These are phyloP conservation scores for Bufotes viridis DNA, from an alignment of 2,797 vertebrate genomes.

Conservation along the genomic window DNA sequence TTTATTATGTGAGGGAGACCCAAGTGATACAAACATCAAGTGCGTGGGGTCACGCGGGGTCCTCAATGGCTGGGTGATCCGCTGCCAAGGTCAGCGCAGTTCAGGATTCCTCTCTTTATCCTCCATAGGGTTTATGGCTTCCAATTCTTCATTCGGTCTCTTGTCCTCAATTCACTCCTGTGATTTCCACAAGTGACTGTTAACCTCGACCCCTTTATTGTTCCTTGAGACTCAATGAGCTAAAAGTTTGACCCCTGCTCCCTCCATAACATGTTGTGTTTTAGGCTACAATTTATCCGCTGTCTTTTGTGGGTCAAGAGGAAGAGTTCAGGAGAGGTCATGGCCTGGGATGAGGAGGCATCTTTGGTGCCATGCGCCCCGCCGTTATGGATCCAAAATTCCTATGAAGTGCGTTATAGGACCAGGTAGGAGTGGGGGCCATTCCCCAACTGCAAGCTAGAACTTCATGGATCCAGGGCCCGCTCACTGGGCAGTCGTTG, in stretches of 20 bases:
- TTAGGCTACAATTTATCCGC: slow-evolving; percentile 1
- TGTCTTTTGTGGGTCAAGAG: background rate
- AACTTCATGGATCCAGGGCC: no score
- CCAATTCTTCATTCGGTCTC: slow-evolving; percentile 24
- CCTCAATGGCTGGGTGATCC: slow-evolving; percentile 7
- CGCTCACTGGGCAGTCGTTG: no score
- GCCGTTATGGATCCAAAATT: background rate
- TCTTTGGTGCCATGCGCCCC: background rate
- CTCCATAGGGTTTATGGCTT: slow-evolving; percentile 38
- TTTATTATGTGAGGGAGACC: slow-evolving; percentile 48
- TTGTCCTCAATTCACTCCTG: slow-evolving; percentile 46
- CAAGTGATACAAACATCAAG: slow-evolving; percentile 53
- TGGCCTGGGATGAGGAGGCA: background rate
- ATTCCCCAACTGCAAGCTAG: background rate
- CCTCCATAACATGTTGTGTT: slow-evolving; percentile 34
- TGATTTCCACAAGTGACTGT: slow-evolving; percentile 41
- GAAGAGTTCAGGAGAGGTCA: slow-evolving; percentile 23
- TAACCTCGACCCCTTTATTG: slow-evolving; percentile 53
- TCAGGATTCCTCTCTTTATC: slow-evolving; percentile 29
- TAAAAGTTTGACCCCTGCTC: slow-evolving; percentile 30
- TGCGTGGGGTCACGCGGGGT: slow-evolving; percentile 44
- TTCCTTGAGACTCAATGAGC: slow-evolving; percentile 32
- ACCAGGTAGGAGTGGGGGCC: no score
- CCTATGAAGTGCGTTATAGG: background rate
- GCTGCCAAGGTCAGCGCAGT: slow-evolving; percentile 51